Evolutionary conservation across 2,797 vertebrate genomes (phyloP), one percentile per base, ranked within the genome.

Genomic region (Tangara arthus): DNA sequence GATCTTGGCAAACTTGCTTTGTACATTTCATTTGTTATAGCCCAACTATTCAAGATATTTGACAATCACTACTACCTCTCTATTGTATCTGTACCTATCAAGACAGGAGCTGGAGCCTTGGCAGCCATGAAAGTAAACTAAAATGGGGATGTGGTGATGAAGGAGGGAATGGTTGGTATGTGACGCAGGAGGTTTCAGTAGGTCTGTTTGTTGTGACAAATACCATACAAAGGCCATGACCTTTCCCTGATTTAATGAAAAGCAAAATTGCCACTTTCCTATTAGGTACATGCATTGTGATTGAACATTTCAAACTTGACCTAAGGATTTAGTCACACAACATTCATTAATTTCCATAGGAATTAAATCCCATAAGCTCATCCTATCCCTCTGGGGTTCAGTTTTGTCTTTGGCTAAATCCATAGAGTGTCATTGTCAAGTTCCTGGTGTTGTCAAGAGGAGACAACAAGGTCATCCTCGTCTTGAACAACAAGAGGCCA

Each of bases 391-490:
- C 50, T 60, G 15, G 3, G 9, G 32, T 71, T 85, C 47, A 23
- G 21, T 85, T 73, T 70, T 65, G 2, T 68, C 27, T 82, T 61
- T 59, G 20, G 3, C 57, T 80, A n/a, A 17, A 80, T 42, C 11
- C 41, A 14, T 7, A 22, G 26, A 72, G 5, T 35, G 28, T 35
- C 30, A 66, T 4, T 50, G 14, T 53, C 35, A 59, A 77, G 17
- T 49, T 72, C 8, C 27, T 66, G 11, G 6, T 42, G 35, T 26
- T 79, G 41, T 60, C 27, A 87, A 17, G 34, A 53, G 44, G 28
- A 72, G 5, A 30, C 34, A 68, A 35, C 12, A 66, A 22, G 19
- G 6, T 20, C 27, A 47, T 72, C 3, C 2, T 37, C 0, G 0
- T 57, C n/a, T 46, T 37, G 19, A 56, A 15, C 12, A 46, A 8